phyloP scores from a whole-genome alignment of 2,888 invertebrate species.

The Arge pagana region DNA sequence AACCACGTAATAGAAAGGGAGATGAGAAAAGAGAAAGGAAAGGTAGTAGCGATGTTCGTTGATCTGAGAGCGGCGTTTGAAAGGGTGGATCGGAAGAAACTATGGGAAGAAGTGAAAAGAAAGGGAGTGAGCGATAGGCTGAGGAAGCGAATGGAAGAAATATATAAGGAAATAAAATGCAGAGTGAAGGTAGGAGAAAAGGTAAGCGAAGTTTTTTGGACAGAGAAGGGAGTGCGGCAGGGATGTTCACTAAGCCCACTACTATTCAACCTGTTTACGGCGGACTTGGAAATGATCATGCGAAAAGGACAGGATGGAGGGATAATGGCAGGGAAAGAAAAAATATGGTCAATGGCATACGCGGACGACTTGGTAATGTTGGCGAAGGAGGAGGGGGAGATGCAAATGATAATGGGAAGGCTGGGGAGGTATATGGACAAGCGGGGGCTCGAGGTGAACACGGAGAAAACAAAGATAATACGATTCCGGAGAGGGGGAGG shows the following conservation, averaged over 20 bases:
- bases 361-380: not conserved
- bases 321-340: not conserved
- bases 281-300: slow-evolving; percentile 18
- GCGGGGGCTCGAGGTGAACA: not conserved
- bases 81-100: not conserved
- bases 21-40: not conserved
- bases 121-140: not conserved
- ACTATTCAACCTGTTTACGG: not conserved
- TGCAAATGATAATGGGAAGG: not conserved
- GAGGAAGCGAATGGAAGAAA: not conserved
- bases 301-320: slow-evolving; percentile 9
- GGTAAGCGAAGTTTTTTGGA: not conserved
- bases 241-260: not conserved
- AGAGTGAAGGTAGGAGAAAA: not conserved
- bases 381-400: not conserved
- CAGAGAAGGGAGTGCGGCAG: not conserved
- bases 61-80: slow-evolving; percentile 27
- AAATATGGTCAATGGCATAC: not conserved
- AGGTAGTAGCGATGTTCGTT: not conserved
- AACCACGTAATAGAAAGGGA: not conserved
- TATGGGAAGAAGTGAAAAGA: not conserved
- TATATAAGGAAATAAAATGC: not conserved
- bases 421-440: not conserved
- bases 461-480: slow-evolving; percentile 14
- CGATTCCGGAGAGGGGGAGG: slow-evolving; percentile 4